Evolutionary conservation across 2,888 invertebrate species (phyloP), one percentile per base, ranked within the genome.

Genomic region (Hydriomena furcata): DNA sequence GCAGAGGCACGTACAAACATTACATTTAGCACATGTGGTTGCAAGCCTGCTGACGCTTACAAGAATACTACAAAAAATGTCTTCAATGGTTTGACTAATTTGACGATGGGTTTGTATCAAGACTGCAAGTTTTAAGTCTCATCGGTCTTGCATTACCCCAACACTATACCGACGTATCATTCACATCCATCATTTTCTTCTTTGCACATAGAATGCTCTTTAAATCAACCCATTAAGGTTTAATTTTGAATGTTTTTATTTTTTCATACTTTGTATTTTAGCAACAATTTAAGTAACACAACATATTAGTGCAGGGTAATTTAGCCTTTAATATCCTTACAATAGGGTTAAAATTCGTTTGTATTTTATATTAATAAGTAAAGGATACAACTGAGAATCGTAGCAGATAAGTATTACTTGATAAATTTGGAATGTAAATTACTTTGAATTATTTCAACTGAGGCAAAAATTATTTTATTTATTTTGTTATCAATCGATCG

Each of bases 241-340:
- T 11, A 66, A 30, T 63, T 59, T 71, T 13, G 30, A 51, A 49
- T 47, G 5, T 8, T 24, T 17, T 8, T 0, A n/a, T 5, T 8
- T 11, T 11, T 21, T 38, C 40, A 52, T 64, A 55, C 17, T 56
- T 66, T 58, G 71, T 64, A 60, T 63, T 58, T 66, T 72, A 63
- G 68, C 72, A 73, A 78, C 73, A 77, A 74, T 78, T 78, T 78
- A 71, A 73, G 65, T 68, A 60, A 65, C 65, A 70, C 64, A 61
- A 60, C 38, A 49, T 55, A 55, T 40, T 25, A 51, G 37, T 69
- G 64, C 65, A 34, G 47, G 42, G 36, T 11, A 54, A 53, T 30
- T 38, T 21, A 31, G 35, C 59, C 11, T 52, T 55, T 17, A 3
- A 0, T 6, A n/a, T 23, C 41, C 2, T 36, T 4, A n/a, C n/a